Base-by-base conservation (phyloP, 2,888 invertebrate species). In the Branchellion lobata region DNA sequence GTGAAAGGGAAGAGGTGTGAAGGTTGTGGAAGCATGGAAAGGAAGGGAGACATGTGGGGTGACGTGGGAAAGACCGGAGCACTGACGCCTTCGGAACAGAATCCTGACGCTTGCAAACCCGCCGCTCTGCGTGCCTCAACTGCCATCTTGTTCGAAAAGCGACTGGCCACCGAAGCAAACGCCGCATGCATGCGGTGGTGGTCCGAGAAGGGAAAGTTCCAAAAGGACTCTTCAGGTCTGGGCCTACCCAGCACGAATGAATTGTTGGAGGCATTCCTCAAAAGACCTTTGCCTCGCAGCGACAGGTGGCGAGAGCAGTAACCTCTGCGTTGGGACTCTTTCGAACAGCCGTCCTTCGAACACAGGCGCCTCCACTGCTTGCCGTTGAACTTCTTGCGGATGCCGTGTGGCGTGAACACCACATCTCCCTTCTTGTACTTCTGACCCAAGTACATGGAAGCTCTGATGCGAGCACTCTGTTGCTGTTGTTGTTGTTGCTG, bases 341-440 rank as follows among this genome's bases (percentile, higher is more conserved):
- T 75, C n/a, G 75, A 75, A 88, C 97, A 97, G 79, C 94, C 94
- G 85, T 94, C 94, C 88, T 94, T 94, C 81, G 96, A 96, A 89
- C 98, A 99, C 82, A 99, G 91, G 85, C 98, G 91, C 82, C 98
- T 91, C 99, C 98, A 99, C 88, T 99, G 99, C 89, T 99, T 99
- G 47, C 98, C 99, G 90, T 99, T 99, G 89, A 96, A 99, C 90
- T 98, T 99, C 90, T 99, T 99, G 21, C 97, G 90, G 85, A 99
- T 96, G 0, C 83, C 98, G 84, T 93, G 94, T 1, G 95, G 94
- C 74, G 94, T 94, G 5, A 93, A 92, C 53, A 95, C 94, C 79
- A 97, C 94, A 88, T 99, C 97, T 83, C 98, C 98, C 89, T 98
- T 98, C 89, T 87, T 87, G 83, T 87, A 87, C 81, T 87, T 87